Conservation (phyloP, 2,888 invertebrate genomes). For the Stenolophus ochropezus region DNA sequence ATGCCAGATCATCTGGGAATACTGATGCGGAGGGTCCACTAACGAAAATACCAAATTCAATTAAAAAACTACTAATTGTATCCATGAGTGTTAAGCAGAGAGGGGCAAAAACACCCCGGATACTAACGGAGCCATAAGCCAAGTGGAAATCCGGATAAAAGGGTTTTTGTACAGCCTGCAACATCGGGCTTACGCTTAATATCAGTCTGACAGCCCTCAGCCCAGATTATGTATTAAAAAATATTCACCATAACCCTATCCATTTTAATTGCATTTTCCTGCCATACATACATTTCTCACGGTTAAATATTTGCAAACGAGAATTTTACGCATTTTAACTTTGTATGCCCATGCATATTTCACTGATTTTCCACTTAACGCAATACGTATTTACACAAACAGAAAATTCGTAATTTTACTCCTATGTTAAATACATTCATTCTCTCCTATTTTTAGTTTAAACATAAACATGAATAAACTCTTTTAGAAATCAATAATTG, state of each 20-base stretch:
- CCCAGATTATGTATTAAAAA: slow-evolving; percentile 34
- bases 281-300: background rate
- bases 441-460: no score
- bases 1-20: slow-evolving; percentile 23
- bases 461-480: no score
- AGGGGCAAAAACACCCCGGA: slow-evolving; percentile 1
- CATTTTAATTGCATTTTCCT: background rate
- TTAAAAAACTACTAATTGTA: slow-evolving; percentile 55
- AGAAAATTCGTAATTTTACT: no score
- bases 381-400: background rate
- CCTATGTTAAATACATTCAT: no score
- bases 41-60: slow-evolving; percentile 55
- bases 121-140: slow-evolving; percentile 12
- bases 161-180: slow-evolving; percentile 17
- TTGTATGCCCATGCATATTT: background rate
- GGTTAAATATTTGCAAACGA: background rate
- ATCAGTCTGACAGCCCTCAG: slow-evolving; percentile 1
- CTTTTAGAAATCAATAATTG: no score
- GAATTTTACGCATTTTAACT: background rate
- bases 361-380: background rate
- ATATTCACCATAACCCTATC: background rate
- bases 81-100: slow-evolving; percentile 43
- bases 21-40: slow-evolving; percentile 43
- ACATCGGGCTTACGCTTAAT: slow-evolving; percentile 39
- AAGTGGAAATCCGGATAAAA: slow-evolving; percentile 44